A percentile compares a stretch with the other conserved stretches of the same genome.
Conservation (phyloP, 2,113 vertebrate genomes). For the Aegotheles bennettii region DNA sequence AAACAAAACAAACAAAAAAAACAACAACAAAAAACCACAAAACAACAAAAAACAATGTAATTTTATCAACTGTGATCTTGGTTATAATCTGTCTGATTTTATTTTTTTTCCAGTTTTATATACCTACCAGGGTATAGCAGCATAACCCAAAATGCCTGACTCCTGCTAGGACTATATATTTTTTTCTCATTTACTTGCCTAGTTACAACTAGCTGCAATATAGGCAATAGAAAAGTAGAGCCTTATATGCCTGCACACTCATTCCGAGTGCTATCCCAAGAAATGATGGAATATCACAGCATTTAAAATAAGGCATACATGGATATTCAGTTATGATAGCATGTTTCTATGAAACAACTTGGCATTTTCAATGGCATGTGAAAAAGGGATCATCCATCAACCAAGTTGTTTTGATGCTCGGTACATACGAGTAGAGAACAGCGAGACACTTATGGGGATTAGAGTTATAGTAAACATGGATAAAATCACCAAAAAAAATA, state of each 20-base stretch:
- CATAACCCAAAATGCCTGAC: constrained; percentile 39
- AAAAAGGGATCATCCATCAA: constrained; percentile 25
- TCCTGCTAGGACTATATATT: constrained; percentile 40
- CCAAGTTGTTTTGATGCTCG: constrained; percentile 65
- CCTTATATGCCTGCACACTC: constrained; percentile 13
- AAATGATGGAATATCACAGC: not conserved
- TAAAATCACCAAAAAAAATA: constrained; percentile 50
- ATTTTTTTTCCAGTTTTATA: constrained; percentile 38
- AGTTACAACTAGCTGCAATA: constrained; percentile 59
- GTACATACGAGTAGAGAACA: constrained; percentile 50
- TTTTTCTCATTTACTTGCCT: constrained; percentile 53
- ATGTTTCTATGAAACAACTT: constrained; percentile 46
- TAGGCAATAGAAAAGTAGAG: constrained; percentile 61
- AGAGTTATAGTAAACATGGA: constrained; percentile 41
- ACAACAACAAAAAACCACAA: not conserved
- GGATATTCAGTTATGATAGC: constrained; percentile 31
- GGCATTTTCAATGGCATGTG: constrained; percentile 39
- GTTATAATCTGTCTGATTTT: constrained; percentile 52
- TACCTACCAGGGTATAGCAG: constrained; percentile 40
- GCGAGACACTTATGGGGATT: constrained; percentile 50
- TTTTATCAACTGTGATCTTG: constrained; percentile 62
- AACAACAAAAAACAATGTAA: not conserved
- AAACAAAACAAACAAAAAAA: not conserved
- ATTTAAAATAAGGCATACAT: constrained; percentile 15
- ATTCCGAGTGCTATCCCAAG: constrained; percentile 29